Evolutionary conservation across 1,140 invertebrate species (phyloP).

Genomic region (Lerema accius): DNA sequence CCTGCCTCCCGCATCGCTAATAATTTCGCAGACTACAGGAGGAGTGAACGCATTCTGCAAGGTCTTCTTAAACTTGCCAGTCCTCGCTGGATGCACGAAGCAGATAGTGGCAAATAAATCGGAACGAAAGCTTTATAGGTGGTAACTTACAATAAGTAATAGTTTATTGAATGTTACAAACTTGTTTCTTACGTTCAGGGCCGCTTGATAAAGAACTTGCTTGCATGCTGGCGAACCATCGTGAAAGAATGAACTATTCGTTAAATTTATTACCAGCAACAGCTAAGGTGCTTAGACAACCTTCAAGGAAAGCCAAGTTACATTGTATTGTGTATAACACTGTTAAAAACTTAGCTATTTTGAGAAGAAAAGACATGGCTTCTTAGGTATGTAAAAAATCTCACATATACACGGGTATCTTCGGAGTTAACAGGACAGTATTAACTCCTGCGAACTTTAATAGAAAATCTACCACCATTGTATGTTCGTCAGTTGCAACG

Average conservation of each 20-base stretch:
- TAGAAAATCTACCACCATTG: too few relatives aligned
- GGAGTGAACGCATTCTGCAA: constrained; percentile 38
- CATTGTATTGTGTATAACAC: too few relatives aligned
- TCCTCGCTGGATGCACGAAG: constrained; percentile 59
- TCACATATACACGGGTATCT: too few relatives aligned
- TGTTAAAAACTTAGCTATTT: too few relatives aligned
- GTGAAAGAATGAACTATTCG: background rate
- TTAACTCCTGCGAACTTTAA: too few relatives aligned
- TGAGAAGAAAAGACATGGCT: too few relatives aligned
- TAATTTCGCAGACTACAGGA: background rate
- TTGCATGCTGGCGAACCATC: background rate
- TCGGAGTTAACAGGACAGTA: too few relatives aligned
- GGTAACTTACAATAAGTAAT: constrained; percentile 35
- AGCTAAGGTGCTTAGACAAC: too few relatives aligned
- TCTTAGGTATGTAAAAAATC: too few relatives aligned
- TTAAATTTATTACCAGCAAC: background rate
- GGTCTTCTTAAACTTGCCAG: constrained; percentile 34
- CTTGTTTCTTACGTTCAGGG: background rate
- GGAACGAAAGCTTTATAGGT: constrained; percentile 45
- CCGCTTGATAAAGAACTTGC: background rate
- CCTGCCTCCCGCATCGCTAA: constrained; percentile 26
- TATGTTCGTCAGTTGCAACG: too few relatives aligned
- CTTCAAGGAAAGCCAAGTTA: too few relatives aligned
- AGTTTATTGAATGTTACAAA: constrained; percentile 26
- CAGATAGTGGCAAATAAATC: constrained; percentile 62